Evolutionary conservation across 2,113 vertebrate species (phyloP).

Genomic region (Callipepla californica): DNA sequence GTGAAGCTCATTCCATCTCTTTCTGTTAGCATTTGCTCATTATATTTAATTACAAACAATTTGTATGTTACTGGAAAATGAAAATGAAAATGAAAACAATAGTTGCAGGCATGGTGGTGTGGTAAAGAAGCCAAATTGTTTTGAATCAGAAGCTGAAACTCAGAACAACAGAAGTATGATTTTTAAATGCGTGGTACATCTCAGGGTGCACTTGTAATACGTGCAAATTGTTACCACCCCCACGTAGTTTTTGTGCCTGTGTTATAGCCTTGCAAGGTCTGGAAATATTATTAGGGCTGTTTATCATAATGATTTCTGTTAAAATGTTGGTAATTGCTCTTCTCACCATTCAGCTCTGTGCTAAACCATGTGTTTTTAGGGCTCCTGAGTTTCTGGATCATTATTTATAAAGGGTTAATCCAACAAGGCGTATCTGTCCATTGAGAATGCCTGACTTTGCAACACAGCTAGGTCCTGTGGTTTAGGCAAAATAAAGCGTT

Average conservation of each 20-base stretch:
- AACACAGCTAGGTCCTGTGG: conserved; percentile 71
- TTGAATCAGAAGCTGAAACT: conserved; percentile 43
- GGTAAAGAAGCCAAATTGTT: conserved; percentile 44
- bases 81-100: conserved; percentile 64
- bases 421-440: conserved; percentile 67
- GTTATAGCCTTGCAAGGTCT: not conserved
- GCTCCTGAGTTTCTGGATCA: conserved; percentile 57
- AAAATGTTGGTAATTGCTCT: conserved; percentile 68
- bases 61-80: conserved; percentile 75
- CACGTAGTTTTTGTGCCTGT: not conserved
- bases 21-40: conserved; percentile 68
- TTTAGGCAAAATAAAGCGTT: conserved; percentile 82
- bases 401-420: conserved; percentile 78
- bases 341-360: conserved; percentile 64
- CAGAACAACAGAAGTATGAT: not conserved
- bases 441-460: conserved; percentile 77
- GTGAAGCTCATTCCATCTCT: conserved; percentile 73
- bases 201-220: fast-evolving
- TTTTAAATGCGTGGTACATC: not conserved
- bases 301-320: conserved; percentile 61
- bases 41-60: conserved; percentile 72
- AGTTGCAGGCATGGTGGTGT: not conserved
- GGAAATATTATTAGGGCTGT: not conserved
- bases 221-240: fast-evolving
- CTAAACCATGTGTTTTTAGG: conserved; percentile 60